phyloP scores from a whole-genome alignment of 2,888 invertebrate genomes.

The Ashinkailepas kermadecensis region DNA sequence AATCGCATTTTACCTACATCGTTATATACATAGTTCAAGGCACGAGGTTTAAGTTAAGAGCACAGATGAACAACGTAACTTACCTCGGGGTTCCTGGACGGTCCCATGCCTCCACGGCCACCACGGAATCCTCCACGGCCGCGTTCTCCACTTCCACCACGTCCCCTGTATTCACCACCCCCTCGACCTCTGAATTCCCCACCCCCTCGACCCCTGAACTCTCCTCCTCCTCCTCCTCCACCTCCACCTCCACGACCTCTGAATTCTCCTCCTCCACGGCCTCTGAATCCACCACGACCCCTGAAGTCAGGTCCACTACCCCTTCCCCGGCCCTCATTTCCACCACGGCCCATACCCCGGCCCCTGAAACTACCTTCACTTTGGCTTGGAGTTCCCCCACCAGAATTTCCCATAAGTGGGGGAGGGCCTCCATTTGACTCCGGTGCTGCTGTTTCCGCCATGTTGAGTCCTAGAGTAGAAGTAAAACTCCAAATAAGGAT shows the following conservation, averaged over 20 bases:
- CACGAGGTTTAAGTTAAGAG: too few species aligned
- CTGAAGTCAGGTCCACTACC: neutral
- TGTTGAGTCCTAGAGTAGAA: neutral
- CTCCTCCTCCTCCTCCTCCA: neutral
- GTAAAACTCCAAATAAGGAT: too few species aligned
- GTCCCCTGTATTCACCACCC: neutral
- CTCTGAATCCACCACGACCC: neutral
- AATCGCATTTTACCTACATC: too few species aligned
- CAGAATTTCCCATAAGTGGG: neutral
- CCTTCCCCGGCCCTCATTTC: neutral
- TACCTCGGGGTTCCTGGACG: neutral
- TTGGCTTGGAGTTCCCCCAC: neutral
- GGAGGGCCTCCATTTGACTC: neutral
- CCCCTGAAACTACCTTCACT: neutral
- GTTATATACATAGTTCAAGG: too few species aligned
- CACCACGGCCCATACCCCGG: neutral
- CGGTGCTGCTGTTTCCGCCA: neutral
- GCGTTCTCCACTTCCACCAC: neutral
- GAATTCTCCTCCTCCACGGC: neutral
- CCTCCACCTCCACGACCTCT: neutral
- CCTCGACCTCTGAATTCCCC: neutral
- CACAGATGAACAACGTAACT: neutral
- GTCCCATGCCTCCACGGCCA: conserved; percentile 2
- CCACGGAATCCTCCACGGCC: neutral
- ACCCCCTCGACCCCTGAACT: neutral